Base-by-base conservation (phyloP, 2,888 invertebrate genomes). In the Dasypogon diadema region DNA sequence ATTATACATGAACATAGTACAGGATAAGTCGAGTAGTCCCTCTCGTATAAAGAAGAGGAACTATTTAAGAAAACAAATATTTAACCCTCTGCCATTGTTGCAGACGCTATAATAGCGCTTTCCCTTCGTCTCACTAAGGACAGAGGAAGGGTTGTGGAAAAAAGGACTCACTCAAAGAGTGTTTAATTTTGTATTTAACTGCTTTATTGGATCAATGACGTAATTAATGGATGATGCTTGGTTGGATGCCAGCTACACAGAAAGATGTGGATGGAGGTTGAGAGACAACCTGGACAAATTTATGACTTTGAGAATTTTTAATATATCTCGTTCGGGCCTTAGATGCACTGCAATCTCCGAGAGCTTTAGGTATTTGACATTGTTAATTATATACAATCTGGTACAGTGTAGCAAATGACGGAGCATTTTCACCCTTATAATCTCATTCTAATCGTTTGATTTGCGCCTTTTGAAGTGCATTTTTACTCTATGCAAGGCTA, bases 171-270 rank as follows among this genome's bases (percentile, higher is more conserved):
- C 73, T 76, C 78, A 78, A 78, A 78, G 78, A 73, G 76, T 78
- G 76, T 78, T 76, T 78, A 78, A 78, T 78, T 75, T 78, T 76
- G 76, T 76, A 76, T 78, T 78, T 78, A 76, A 73, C 70, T 76
- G 73, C 79, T 79, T 77, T 78, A 79, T 78, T 77, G 77, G 77
- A 78, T 77, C 78, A 79, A 78, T 80, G 79, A 75, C 74, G 73
- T 75, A 79, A 79, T 78, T 77, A 77, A 76, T 74, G 56, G 58
- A 58, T 60, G 26, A 24, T 73, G 65, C 65, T 37, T 65, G 65
- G 65, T 46, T 65, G 65, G 46, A 46, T 48, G 65, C 46, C 4
- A 18, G 51, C 42, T 56, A 24, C n/a, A n/a, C n/a, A n/a, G n/a
- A 3, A 30, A 54, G 72, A 72, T 21, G 56, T 14, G 18, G 16